Evolutionary conservation across 1,140 invertebrate genomes (phyloP).

Genomic region (Eumeta japonica): DNA sequence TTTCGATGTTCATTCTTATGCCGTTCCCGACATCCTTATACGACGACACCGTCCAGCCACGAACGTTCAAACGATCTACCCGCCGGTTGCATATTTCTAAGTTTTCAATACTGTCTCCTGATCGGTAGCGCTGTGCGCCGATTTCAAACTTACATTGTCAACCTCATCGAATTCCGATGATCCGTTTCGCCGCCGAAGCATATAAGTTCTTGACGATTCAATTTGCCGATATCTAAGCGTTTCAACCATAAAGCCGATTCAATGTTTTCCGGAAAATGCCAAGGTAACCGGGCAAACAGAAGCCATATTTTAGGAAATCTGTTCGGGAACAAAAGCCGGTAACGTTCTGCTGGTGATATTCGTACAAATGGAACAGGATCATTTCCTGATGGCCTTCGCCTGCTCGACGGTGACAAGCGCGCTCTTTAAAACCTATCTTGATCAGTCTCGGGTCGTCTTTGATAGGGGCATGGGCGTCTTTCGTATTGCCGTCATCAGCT

Average conservation of each 20-base stretch:
- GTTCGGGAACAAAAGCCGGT: slow-evolving; percentile 19
- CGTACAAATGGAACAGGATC: slow-evolving; percentile 30
- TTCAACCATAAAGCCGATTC: slow-evolving; percentile 34
- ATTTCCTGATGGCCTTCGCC: slow-evolving; percentile 34
- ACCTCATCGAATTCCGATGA: slow-evolving; percentile 22
- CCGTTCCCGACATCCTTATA: slow-evolving; percentile 1
- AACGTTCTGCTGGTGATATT: slow-evolving; percentile 26
- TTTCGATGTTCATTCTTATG: slow-evolving; percentile 19
- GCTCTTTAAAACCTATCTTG: slow-evolving; percentile 28
- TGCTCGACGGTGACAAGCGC: slow-evolving; percentile 15
- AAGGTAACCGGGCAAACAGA: slow-evolving; percentile 27
- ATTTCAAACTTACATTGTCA: slow-evolving; percentile 10
- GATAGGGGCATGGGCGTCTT: slow-evolving; percentile 28
- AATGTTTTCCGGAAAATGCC: slow-evolving; percentile 33
- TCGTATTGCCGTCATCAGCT: slow-evolving; percentile 9
- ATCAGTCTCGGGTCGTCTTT: slow-evolving; percentile 18
- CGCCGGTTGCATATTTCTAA: slow-evolving; percentile 34
- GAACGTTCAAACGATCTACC: slow-evolving; percentile 34
- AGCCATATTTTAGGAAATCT: slow-evolving; percentile 39
- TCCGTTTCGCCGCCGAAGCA: slow-evolving; percentile 23
- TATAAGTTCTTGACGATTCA: slow-evolving; percentile 21
- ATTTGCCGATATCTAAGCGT: slow-evolving; percentile 18
- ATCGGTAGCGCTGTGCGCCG: slow-evolving; percentile 15
- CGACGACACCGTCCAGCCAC: slow-evolving; percentile 27
- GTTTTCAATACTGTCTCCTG: slow-evolving; percentile 13